Evolutionary conservation across 2,888 invertebrate genomes (phyloP), one percentile per base, ranked within the genome.

Genomic region (Pachliopta kotzebuea): DNA sequence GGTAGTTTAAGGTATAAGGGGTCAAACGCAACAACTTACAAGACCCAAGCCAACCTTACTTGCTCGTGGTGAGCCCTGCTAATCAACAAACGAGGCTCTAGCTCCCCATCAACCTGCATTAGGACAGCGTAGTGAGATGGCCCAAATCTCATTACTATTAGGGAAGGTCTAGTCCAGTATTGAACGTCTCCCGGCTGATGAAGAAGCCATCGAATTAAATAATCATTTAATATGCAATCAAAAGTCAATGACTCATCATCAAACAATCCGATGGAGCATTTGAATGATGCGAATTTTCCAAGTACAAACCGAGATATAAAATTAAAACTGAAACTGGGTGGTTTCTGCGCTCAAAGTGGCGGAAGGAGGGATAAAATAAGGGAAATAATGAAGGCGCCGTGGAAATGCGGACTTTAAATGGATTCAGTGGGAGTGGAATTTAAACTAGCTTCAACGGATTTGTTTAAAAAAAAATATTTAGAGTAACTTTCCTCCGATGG

Each of bases 321-420:
- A 60, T 64, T 64, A 59, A 63, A 55, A 55, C 59, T 49, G 60
- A 55, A 49, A 60, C 60, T 64, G 63, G 63, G 29, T 52, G 60
- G 52, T 64, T 60, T 63, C 60, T 60, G 29, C 56, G 56, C 42
- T 64, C 60, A 60, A 60, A 64, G 64, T 60, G 60, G 64, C 64
- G 60, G 64, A 64, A 60, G 59, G 63, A 56, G 56, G 24, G 60
- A 64, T 64, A 60, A 64, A 64, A 64, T 45, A 56, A 64, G 60
- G 64, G 64, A 60, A 64, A 60, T 64, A 64, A 64, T 64, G 64
- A 56, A 60, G 60, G 56, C 56, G 29, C 37, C 60, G 50, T 64
- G 24, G 64, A 64, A 64, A 64, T 56, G 56, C 60, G 52, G 56
- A 60, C 64, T 37, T 60, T 64, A 64, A 64, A 64, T 60, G 60